Percentiles rank a stretch among this genome's conserved stretches.
Conservation (phyloP, 37 sponge, comb jelly and placozoan genomes). For the Geodia barretti region DNA sequence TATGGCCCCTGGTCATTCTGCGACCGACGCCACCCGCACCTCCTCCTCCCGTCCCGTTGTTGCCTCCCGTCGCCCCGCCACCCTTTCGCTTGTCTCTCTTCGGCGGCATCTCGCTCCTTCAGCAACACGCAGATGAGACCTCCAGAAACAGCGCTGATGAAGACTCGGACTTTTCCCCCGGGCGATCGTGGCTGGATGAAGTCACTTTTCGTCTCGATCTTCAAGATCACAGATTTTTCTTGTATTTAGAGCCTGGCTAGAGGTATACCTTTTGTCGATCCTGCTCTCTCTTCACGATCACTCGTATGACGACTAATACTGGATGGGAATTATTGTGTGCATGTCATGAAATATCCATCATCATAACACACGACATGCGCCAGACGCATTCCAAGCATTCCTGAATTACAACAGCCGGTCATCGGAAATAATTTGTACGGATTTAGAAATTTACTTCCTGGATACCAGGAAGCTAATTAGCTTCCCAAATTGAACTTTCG, state of each 20-base stretch:
- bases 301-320: no score
- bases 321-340: no score
- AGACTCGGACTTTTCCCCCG: no score
- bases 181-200: no score
- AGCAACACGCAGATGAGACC: no score
- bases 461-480: background rate
- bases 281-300: no score
- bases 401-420: conserved; percentile 1
- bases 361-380: background rate
- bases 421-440: background rate
- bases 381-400: conserved; percentile 30
- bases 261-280: no score
- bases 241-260: no score
- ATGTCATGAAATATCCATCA: background rate
- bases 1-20: background rate
- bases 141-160: no score
- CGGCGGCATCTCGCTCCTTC: conserved; percentile 12
- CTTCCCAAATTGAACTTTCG: conserved; percentile 17
- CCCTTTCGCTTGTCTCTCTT: conserved; percentile 6
- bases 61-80: background rate
- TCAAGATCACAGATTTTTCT: no score
- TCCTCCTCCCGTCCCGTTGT: background rate
- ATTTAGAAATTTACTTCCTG: conserved; percentile 13
- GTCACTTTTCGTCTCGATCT: no score
- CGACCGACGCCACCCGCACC: background rate